Base-by-base conservation (phyloP, 2,113 vertebrate species). In the Arizona elegans region DNA sequence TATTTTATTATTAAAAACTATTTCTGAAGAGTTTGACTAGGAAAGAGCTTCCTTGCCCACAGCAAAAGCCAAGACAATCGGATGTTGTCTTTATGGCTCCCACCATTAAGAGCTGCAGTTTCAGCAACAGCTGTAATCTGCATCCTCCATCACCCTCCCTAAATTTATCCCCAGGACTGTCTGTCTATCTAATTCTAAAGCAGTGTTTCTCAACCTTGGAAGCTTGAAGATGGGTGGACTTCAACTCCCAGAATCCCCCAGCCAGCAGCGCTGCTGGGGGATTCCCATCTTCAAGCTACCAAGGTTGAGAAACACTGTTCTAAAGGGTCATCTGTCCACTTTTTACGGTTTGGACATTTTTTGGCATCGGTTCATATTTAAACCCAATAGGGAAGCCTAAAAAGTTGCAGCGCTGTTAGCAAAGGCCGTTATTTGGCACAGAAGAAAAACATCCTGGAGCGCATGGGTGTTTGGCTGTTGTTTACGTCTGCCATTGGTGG, bases 381-480 rank as follows among this genome's bases (percentile, higher is more conserved):
- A 91, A 88, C 86, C 75, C 59, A 75, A 81, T 43, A 62, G 56
- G 59, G 50, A 47, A 81, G 88, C 52, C 90, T 58, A 59, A 59
- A 33, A 56, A 13, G 52, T 38, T 56, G 11, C 17, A 56, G 90
- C 17, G 26, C 29, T 52, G 53, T 15, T 50, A n/a, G 59, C 90
- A 56, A 75, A 58, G 53, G 52, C 52, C 8, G 38, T 75, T 9
- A 38, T 52, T 75, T 13, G 58, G 86, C 86, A 81, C 21, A 52
- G 86, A 91, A 75, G 93, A 81, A 91, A 81, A 93, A 81, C 90
- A 88, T 81, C 93, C 90, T 93, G 86, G 12, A 26, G 19, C 19
- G 58, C 90, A 8, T 2, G 15, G 13, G 1, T 0, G 56, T 21
- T 1, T 58, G 56, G 2, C 6, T 29, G 24, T 13, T 0, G 3